These are phyloP conservation scores for Neodiprion virginianus DNA, from an alignment of 1,140 invertebrate species.

Conservation along the genomic window DNA sequence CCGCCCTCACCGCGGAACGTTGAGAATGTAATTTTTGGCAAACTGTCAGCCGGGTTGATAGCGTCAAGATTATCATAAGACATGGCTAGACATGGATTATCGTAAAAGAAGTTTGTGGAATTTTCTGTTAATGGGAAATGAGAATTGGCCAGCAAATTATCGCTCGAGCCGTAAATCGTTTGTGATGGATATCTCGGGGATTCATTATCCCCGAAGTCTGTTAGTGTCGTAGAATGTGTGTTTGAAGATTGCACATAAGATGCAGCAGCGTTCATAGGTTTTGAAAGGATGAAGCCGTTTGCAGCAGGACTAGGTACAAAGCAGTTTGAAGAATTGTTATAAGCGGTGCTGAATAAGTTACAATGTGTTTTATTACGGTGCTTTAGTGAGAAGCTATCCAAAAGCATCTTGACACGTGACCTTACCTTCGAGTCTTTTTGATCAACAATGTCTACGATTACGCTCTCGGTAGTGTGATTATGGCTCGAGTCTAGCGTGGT, in stretches of 20 bases:
- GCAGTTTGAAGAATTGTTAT: constrained; percentile 4
- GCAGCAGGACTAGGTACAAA: constrained; percentile 4
- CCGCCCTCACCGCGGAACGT: background rate
- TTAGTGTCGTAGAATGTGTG: background rate
- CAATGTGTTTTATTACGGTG: constrained; percentile 11
- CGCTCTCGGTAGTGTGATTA: constrained; percentile 31
- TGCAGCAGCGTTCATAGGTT: background rate
- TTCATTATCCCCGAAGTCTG: background rate
- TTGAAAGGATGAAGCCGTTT: background rate
- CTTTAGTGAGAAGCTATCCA: constrained; percentile 45
- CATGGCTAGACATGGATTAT: background rate
- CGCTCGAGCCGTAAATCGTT: background rate
- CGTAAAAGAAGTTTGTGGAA: background rate
- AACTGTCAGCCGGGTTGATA: background rate
- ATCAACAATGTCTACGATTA: constrained; percentile 35
- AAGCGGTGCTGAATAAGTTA: background rate
- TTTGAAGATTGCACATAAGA: background rate
- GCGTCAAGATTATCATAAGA: background rate
- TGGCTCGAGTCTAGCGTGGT: background rate
- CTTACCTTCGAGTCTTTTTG: constrained; percentile 57
- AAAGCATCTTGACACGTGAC: constrained; percentile 50
- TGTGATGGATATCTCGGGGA: background rate
- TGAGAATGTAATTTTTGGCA: background rate
- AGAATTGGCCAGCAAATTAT: constrained; percentile 34
- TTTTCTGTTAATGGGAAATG: background rate